A percentile compares a stretch with the other conserved stretches of the same genome.
Evolutionary conservation across 53 echinoderm and acorn worm species (phyloP).

Genomic region (Crossaster papposus): DNA sequence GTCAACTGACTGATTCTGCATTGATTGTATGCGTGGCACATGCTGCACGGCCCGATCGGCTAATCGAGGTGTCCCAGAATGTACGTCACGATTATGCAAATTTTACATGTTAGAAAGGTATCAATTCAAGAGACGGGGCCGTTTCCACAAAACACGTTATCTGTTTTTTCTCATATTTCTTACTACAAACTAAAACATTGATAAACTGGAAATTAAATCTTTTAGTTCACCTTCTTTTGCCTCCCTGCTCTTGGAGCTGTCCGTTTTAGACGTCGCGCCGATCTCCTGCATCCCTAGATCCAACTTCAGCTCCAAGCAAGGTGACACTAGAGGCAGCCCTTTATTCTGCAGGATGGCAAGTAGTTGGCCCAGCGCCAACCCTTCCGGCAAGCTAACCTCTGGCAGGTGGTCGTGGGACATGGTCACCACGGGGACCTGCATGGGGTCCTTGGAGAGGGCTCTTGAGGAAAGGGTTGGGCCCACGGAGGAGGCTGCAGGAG

Average conservation of each 20-base stretch:
- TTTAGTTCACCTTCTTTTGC: constrained; percentile 71
- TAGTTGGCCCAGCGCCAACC: constrained; percentile 83
- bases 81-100: no score
- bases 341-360: constrained; percentile 74
- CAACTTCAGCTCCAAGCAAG: constrained; percentile 78
- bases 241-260: constrained; percentile 85
- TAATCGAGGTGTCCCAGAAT: no score
- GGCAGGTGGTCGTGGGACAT: constrained; percentile 76
- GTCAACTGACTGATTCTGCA: no score
- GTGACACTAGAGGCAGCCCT: constrained; percentile 79
- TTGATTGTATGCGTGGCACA: no score
- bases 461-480: constrained; percentile 8
- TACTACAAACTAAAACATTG: no score
- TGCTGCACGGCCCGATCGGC: no score
- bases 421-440: constrained; percentile 75
- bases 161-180: no score
- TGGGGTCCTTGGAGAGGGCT: constrained; percentile 46
- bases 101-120: no score
- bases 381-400: constrained; percentile 71
- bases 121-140: no score
- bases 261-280: constrained; percentile 76
- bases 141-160: no score
- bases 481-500: background rate
- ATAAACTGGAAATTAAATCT: background rate
- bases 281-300: constrained; percentile 71